These are phyloP conservation scores for Latrodectus elegans DNA, from an alignment of 2,888 invertebrate genomes.

Conservation along the genomic window DNA sequence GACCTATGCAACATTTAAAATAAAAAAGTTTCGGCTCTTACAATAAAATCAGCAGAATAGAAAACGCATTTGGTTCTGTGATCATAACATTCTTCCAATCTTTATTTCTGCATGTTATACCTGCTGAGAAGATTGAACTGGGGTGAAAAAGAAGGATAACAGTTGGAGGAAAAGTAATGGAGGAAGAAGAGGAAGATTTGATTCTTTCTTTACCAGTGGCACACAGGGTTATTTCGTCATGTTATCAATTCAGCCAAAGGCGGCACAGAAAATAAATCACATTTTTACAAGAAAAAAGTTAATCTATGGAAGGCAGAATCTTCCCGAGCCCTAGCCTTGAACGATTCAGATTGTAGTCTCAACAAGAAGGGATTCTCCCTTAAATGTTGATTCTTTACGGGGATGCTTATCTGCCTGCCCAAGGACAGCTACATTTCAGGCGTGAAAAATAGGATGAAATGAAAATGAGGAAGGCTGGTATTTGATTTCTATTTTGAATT, in stretches of 20 bases:
- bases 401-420: neutral
- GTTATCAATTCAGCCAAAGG: neutral
- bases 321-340: neutral
- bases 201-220: neutral
- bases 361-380: neutral
- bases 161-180: neutral
- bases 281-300: neutral
- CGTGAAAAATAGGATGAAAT: no score
- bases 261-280: neutral
- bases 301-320: neutral
- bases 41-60: no score
- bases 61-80: no score
- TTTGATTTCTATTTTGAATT: no score
- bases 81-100: no score
- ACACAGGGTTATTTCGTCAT: neutral
- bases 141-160: neutral
- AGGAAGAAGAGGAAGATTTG: neutral
- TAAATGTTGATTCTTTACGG: neutral
- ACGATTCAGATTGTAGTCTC: neutral
- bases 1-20: no score
- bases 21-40: no score
- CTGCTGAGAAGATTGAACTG: no score
- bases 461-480: no score
- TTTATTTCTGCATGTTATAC: no score
- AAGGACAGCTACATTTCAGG: neutral